A percentile compares a stretch with the other conserved stretches of the same genome.
Conservation (phyloP, 2,113 vertebrate genomes). For the Nansenia antarctica region DNA sequence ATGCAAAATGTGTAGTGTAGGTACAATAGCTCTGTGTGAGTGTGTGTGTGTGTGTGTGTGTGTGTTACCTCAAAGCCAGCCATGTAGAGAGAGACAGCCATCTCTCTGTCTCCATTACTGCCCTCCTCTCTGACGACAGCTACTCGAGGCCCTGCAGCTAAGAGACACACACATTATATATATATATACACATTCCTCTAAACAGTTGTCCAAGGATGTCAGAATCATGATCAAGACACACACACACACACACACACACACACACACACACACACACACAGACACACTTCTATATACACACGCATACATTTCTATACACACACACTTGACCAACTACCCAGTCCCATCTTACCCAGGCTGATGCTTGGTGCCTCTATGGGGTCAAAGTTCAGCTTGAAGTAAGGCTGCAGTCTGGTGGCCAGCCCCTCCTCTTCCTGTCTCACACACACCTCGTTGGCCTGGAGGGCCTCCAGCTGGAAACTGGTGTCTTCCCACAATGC, state of each 20-base stretch:
- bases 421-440: conserved; percentile 81
- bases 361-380: conserved; percentile 61
- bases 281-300: too few relatives aligned
- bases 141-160: conserved; percentile 73
- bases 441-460: conserved; percentile 79
- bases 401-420: conserved; percentile 73
- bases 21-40: too few relatives aligned
- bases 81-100: conserved; percentile 83
- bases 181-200: too few relatives aligned
- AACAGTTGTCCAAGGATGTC: too few relatives aligned
- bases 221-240: too few relatives aligned
- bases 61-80: conserved; percentile 87
- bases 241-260: not conserved
- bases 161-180: too few relatives aligned
- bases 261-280: not conserved
- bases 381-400: conserved; percentile 78
- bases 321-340: too few relatives aligned
- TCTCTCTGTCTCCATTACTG: conserved; percentile 94
- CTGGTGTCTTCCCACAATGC: conserved; percentile 90
- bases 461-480: conserved; percentile 85
- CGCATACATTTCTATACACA: not conserved
- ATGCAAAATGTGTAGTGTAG: too few relatives aligned
- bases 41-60: not conserved
- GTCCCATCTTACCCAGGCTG: conserved; percentile 69
- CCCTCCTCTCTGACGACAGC: conserved; percentile 89